A percentile compares a stretch with the other conserved stretches of the same genome.
Evolutionary conservation across 2,797 vertebrate species (phyloP).

Genomic region (Salmo trutta): DNA sequence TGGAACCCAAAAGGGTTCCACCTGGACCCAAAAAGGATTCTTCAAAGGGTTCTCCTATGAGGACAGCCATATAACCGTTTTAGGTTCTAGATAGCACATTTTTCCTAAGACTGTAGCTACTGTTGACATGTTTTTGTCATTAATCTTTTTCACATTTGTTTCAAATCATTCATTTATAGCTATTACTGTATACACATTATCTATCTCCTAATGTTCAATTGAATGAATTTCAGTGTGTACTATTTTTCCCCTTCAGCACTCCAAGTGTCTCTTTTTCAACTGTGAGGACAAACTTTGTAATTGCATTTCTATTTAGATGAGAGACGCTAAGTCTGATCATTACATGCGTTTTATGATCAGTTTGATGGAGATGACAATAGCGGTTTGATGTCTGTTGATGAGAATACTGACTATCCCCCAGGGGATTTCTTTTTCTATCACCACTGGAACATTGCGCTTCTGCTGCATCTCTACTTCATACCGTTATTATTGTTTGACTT

Average conservation of each 20-base stretch:
- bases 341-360: conserved; percentile 40
- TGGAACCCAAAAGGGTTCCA: no score
- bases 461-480: neutral
- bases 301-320: conserved; percentile 13
- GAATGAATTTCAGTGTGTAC: neutral
- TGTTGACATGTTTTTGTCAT: neutral
- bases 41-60: no score
- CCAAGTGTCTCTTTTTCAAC: neutral
- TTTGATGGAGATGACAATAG: conserved; percentile 18
- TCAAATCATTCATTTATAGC: neutral
- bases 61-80: no score
- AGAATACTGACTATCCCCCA: neutral
- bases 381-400: conserved; percentile 41
- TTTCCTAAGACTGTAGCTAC: neutral
- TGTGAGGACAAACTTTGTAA: conserved; percentile 13
- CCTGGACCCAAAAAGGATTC: no score
- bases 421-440: conserved; percentile 2
- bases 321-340: conserved; percentile 33
- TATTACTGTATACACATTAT: neutral
- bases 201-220: conserved; percentile 1
- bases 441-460: conserved; percentile 45
- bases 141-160: neutral
- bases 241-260: neutral
- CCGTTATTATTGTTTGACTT: conserved; percentile 17
- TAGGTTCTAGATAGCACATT: no score